These are phyloP conservation scores for Merodon equestris DNA, from an alignment of 2,888 invertebrate species.

Conservation along the genomic window DNA sequence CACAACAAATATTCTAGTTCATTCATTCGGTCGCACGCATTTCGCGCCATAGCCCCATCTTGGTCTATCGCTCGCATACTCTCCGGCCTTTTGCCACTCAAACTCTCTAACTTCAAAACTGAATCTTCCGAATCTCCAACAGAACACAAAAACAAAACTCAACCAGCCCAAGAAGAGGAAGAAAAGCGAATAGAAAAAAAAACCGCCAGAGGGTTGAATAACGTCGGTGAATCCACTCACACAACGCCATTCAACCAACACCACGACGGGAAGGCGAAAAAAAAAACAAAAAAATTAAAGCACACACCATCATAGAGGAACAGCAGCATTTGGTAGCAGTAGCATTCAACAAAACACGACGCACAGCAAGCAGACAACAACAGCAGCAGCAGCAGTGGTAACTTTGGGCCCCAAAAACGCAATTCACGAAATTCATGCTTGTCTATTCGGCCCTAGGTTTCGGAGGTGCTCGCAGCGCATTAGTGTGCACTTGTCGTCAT, in stretches of 20 bases:
- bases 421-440: slow-evolving; percentile 78
- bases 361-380: slow-evolving; percentile 49
- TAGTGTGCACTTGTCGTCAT: slow-evolving; percentile 76
- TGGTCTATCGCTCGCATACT: slow-evolving; percentile 71
- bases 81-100: slow-evolving; percentile 67
- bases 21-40: slow-evolving; percentile 72
- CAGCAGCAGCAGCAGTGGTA: slow-evolving; percentile 64
- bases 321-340: slow-evolving; percentile 48
- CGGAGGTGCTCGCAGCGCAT: slow-evolving; percentile 79
- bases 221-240: slow-evolving; percentile 48
- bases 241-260: slow-evolving; percentile 20
- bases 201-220: slow-evolving; percentile 56
- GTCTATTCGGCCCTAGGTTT: slow-evolving; percentile 80
- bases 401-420: slow-evolving; percentile 76
- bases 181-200: slow-evolving; percentile 15
- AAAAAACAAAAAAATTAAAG: slow-evolving; percentile 39
- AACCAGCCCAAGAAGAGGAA: slow-evolving; percentile 18
- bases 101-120: slow-evolving; percentile 1
- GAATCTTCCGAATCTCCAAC: neutral
- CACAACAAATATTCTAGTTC: slow-evolving; percentile 52
- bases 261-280: neutral
- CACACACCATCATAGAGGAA: slow-evolving; percentile 31
- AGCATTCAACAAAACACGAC: slow-evolving; percentile 60
- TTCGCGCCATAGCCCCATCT: slow-evolving; percentile 72
- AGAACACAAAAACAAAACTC: slow-evolving; percentile 16